Conservation (phyloP, 2,113 vertebrate species). For the Pholis gunnellus region DNA sequence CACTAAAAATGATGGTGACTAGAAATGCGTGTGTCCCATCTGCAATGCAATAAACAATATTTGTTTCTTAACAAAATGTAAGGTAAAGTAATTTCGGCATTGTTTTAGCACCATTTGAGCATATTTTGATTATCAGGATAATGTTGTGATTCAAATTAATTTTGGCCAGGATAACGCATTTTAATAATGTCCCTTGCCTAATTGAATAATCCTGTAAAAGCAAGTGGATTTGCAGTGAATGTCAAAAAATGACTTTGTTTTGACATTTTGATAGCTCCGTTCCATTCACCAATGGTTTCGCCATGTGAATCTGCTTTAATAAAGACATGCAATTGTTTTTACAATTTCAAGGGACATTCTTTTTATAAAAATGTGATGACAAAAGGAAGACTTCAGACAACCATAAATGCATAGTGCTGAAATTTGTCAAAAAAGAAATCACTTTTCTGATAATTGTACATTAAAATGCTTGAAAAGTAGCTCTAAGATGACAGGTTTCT, state of each 20-base stretch:
- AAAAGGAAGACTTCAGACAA: slow-evolving; percentile 16
- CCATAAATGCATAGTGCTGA: slow-evolving; percentile 3
- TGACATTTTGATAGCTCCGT: slow-evolving; percentile 55
- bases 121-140: not conserved
- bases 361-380: slow-evolving; percentile 40
- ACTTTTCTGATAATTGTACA: slow-evolving; percentile 17
- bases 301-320: slow-evolving; percentile 20
- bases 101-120: not conserved
- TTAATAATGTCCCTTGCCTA: not conserved
- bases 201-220: slow-evolving; percentile 33
- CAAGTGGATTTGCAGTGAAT: slow-evolving; percentile 42
- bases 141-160: not conserved
- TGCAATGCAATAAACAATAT: not conserved
- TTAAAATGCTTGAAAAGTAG: not conserved
- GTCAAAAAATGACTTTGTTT: slow-evolving; percentile 53
- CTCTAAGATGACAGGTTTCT: slow-evolving; percentile 27
- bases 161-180: not conserved
- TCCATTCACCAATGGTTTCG: slow-evolving; percentile 31
- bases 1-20: too few species aligned
- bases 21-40: not conserved
- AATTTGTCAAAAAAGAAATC: slow-evolving; percentile 9
- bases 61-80: too few species aligned
- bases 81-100: not conserved
- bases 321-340: slow-evolving; percentile 19
- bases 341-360: slow-evolving; percentile 16